Evolutionary conservation across 2,113 vertebrate genomes (phyloP), one percentile per base, ranked within the genome.

Genomic region (Sceloporus tristichus): DNA sequence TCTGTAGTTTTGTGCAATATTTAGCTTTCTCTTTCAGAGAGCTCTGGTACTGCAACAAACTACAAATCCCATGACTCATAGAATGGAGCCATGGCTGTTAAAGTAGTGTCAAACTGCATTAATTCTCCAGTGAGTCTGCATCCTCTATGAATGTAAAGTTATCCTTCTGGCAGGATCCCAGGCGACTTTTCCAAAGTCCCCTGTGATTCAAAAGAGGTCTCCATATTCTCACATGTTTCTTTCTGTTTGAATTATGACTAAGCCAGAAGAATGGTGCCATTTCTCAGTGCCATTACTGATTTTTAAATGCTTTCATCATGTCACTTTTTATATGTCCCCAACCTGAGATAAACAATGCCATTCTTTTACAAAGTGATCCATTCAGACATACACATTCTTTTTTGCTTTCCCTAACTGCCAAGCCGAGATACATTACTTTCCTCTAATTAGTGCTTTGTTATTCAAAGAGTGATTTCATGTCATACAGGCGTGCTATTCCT

Each of bases 381-480:
- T 78, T 85, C 18, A 25, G 40, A 86, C 62, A 48, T 2, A n/a
- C 9, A n/a, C 38, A 21, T 19, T 27, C 3, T 7, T 18, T 38
- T 7, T 27, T 5, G 11, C 4, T 40, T 25, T 40, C 9, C 62
- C 27, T 68, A 79, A 78, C 75, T 86, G 59, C 75, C 75, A 54
- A 34, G 4, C 38, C 4, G 62, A 78, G 59, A 86, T 53, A 68
- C 40, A 78, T 86, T 86, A 53, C 59, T 29, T 53, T 53, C n/a
- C 59, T 86, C 62, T 78, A 78, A 86, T 86, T 78, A 86, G 38
- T 53, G 40, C 40, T 68, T 86, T 79, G 62, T 65, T 86, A 79
- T 79, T 48, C 75, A n/a, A 13, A 85, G 56, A 42, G 74, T 9
- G 56, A 23, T 40, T 85, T 66, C 14, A 14, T 79, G 85, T 66